Evolutionary conservation across 2,888 invertebrate genomes (phyloP).

Genomic region (Hartigia nigra): DNA sequence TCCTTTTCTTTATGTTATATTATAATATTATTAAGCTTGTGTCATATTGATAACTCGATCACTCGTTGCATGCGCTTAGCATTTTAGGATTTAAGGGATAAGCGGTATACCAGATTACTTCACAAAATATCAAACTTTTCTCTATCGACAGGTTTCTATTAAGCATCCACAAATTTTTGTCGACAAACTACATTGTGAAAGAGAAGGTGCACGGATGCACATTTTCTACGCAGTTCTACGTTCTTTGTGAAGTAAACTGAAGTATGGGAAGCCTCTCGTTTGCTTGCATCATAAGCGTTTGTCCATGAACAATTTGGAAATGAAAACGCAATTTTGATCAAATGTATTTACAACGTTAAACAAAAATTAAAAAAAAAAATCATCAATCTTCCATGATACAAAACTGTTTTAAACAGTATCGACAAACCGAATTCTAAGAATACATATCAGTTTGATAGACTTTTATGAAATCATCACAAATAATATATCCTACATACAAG

Average conservation of each 20-base stretch:
- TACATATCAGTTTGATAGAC: background rate
- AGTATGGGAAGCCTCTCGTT: conserved; percentile 32
- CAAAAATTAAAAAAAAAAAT: background rate
- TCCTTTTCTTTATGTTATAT: conserved; percentile 3
- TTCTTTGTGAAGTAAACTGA: conserved; percentile 39
- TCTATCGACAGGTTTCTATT: conserved; percentile 15
- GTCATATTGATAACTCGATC: conserved; percentile 31
- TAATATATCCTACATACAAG: background rate
- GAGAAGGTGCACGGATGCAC: conserved; percentile 24
- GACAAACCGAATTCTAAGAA: background rate
- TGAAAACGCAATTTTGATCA: background rate
- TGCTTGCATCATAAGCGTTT: conserved; percentile 26
- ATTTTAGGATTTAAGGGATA: conserved; percentile 26
- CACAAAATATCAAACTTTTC: conserved; percentile 5
- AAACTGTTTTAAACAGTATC: background rate
- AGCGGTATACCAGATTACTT: conserved; percentile 27
- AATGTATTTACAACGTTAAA: background rate
- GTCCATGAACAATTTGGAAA: background rate
- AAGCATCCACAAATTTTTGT: conserved; percentile 26
- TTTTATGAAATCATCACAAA: background rate
- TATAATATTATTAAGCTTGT: conserved; percentile 13
- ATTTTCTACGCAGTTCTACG: conserved; percentile 26
- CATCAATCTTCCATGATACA: background rate
- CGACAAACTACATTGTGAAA: conserved; percentile 27
- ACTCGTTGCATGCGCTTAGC: conserved; percentile 52